Evolutionary conservation across 2,113 vertebrate genomes (phyloP), one percentile per base, ranked within the genome.

Genomic region (Xenopus borealis): DNA sequence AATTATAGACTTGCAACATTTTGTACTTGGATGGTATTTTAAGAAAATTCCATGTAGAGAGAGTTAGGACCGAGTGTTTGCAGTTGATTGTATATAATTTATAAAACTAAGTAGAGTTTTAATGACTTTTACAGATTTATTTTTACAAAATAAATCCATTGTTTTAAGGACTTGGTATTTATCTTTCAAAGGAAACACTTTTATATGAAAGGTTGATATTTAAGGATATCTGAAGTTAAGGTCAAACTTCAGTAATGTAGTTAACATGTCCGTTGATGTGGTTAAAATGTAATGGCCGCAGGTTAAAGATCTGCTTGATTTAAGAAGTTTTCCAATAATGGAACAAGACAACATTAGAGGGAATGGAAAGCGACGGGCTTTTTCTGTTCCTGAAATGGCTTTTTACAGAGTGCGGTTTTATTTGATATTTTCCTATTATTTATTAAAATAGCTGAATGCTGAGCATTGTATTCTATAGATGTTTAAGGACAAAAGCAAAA

Each of bases 81-180:
- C 12, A 16, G 47, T 61, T 61, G 10, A 61, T 12, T 61, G 58
- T 61, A 61, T 61, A 12, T 61, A 61, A 23, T 23, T 20, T 61
- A 14, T 23, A 61, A 58, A 18, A 61, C 3, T 5, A 20, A 16
- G 53, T 3, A 61, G 58, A 20, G 13, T 61, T 23, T 45, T 58
- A 40, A 27, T 13, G 62, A 44, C 62, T 11, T 18, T 52, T 87
- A 89, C 83, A 88, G 82, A 83, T 66, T 72, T 91, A 91, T 93
- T 92, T 92, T 92, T 91, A 87, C 90, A 83, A 69, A 87, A 80
- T 87, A 88, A 80, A 79, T 85, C 85, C 82, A 78, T 83, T 82
- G 82, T 87, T 88, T 90, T 87, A 85, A 82, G 85, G 85, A 86
- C 84, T 83, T 72, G 83, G 85, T 88, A 84, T 85, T 86, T 83